These are phyloP conservation scores for Piaya cayana DNA, from an alignment of 2,113 vertebrate genomes.

Conservation along the genomic window DNA sequence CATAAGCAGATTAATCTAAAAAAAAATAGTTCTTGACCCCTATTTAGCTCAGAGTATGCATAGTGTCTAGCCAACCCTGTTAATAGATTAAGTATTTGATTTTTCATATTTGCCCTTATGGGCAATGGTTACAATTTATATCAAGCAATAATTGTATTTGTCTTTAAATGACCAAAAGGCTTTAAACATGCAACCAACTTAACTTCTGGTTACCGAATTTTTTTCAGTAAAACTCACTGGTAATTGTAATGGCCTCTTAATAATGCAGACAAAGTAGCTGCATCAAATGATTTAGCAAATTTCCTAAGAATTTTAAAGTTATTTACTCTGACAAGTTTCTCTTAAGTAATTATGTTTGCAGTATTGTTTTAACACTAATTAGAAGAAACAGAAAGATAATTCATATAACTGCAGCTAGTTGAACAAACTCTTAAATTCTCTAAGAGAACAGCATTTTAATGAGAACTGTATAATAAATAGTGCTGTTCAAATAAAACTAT, in stretches of 20 bases:
- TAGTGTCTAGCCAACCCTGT: not conserved
- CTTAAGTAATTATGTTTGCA: not conserved
- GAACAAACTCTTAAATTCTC: not conserved
- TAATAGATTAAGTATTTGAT: fast-evolving
- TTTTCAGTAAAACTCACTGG: not conserved
- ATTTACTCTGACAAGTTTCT: not conserved
- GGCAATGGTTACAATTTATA: not conserved
- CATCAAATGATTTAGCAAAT: not conserved
- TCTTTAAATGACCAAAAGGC: not conserved
- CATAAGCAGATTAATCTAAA: not conserved
- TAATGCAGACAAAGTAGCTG: not conserved
- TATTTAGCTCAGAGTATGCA: not conserved
- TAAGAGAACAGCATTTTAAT: not conserved
- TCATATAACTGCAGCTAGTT: not conserved
- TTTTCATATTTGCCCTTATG: fast-evolving
- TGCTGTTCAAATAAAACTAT: not conserved
- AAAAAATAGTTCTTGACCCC: fast-evolving
- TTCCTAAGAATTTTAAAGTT: not conserved
- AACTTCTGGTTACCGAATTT: not conserved
- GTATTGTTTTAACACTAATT: not conserved
- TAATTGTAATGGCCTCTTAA: not conserved
- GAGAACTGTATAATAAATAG: not conserved
- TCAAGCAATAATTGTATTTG: not conserved
- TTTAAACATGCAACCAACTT: not conserved
- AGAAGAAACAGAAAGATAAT: not conserved